phyloP scores from a whole-genome alignment of 2,113 vertebrate genomes.

The Grantiella picta region DNA sequence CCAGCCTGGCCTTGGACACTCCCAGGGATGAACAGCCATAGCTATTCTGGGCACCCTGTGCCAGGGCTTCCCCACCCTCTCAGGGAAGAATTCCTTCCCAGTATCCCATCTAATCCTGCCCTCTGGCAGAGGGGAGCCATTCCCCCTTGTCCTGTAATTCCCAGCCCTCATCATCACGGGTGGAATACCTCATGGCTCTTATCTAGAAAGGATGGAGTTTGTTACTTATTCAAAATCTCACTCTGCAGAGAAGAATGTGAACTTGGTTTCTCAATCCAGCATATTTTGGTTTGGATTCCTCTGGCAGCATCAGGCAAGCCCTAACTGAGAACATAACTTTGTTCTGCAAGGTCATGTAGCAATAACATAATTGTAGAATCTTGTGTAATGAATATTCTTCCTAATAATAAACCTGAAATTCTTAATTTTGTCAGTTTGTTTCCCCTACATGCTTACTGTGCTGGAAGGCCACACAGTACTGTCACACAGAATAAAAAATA shows the following conservation, averaged over 20 bases:
- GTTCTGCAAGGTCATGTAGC: neutral
- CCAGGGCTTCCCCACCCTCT: neutral
- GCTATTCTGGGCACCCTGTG: neutral
- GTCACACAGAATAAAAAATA: neutral
- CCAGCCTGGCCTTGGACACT: neutral
- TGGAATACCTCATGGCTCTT: accelerated
- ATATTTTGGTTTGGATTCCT: neutral
- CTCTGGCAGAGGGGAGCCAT: neutral
- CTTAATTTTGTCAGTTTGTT: neutral
- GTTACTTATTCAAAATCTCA: neutral
- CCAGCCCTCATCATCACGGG: neutral
- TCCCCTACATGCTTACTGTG: neutral
- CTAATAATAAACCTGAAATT: neutral
- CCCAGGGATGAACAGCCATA: neutral
- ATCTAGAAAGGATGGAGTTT: neutral
- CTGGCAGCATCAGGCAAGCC: neutral
- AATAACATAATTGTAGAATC: slow-evolving; percentile 5
- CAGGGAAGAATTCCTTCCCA: neutral
- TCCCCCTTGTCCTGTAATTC: neutral
- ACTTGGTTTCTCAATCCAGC: neutral
- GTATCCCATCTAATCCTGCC: neutral
- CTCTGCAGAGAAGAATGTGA: neutral
- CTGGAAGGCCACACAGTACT: neutral
- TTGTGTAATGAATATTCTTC: neutral
- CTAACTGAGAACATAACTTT: neutral